Evolutionary conservation across 2,888 invertebrate species (phyloP).

Genomic region (Drosophila neonasuta): DNA sequence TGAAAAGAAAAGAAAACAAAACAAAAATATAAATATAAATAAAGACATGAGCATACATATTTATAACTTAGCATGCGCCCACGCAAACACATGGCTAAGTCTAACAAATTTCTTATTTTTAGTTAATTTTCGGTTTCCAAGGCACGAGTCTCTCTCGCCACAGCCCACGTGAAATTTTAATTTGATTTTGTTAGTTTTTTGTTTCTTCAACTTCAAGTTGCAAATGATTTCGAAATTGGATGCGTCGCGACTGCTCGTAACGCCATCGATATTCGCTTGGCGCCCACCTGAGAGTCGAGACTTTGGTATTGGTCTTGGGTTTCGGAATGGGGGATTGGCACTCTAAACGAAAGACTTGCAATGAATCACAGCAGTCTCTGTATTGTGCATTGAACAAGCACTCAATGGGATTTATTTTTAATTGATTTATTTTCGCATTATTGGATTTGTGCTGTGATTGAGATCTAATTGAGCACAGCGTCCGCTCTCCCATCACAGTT

Average conservation of each 20-base stretch:
- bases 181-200: constrained; percentile 26
- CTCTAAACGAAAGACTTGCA: constrained; percentile 51
- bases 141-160: constrained; percentile 28
- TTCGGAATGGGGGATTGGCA: constrained; percentile 51
- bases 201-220: constrained; percentile 38
- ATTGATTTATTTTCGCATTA: constrained; percentile 68
- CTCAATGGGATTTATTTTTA: constrained; percentile 56
- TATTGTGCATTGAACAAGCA: constrained; percentile 29
- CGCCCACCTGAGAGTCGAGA: constrained; percentile 58
- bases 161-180: constrained; percentile 50
- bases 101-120: constrained; percentile 47
- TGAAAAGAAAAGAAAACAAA: constrained; percentile 25
- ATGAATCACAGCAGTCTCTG: constrained; percentile 51
- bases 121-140: constrained; percentile 49
- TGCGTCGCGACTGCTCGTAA: constrained; percentile 51
- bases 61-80: constrained; percentile 55
- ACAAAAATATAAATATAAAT: constrained; percentile 20
- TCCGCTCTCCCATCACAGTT: constrained; percentile 6
- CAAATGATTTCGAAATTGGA: constrained; percentile 65
- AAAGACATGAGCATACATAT: constrained; percentile 55
- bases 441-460: constrained; percentile 61
- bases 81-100: constrained; percentile 44
- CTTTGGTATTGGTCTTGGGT: not conserved
- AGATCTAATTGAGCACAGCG: constrained; percentile 50
- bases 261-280: constrained; percentile 26